Conservation (phyloP, 1,140 invertebrate species). For the Caenorhabditis inopinata region DNA sequence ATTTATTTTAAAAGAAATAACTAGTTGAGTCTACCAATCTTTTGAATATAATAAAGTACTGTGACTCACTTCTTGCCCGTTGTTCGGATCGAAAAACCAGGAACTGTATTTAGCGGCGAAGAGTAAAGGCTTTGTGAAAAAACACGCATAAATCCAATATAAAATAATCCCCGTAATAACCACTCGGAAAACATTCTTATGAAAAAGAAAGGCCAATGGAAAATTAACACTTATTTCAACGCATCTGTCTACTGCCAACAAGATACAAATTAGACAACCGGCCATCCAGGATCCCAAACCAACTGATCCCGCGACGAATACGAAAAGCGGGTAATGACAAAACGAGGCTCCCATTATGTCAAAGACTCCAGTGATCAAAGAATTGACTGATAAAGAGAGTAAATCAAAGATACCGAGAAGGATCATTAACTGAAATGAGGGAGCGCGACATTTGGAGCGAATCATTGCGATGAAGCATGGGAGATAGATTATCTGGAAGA, state of each 20-base stretch:
- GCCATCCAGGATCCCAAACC: not conserved
- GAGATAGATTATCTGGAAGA: conserved; percentile 77
- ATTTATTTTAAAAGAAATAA: too few species aligned
- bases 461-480: conserved; percentile 20
- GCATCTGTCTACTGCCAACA: conserved; percentile 8
- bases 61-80: not conserved
- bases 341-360: conserved; percentile 25
- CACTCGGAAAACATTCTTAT: not conserved
- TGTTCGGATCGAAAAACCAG: conserved; percentile 8
- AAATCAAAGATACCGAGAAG: conserved; percentile 37
- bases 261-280: not conserved
- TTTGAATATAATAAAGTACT: too few species aligned
- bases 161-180: not conserved
- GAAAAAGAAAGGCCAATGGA: not conserved
- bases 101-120: not conserved
- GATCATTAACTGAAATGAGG: conserved; percentile 28
- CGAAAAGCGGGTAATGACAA: conserved; percentile 3
- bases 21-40: not conserved
- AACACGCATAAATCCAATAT: not conserved
- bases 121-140: not conserved
- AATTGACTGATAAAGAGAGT: not conserved
- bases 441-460: not conserved
- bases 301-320: not conserved
- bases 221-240: not conserved
- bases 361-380: conserved; percentile 7